A percentile compares a stretch with the other conserved stretches of the same genome.
Conservation (phyloP, 2,797 vertebrate genomes). For the Arctocebus calabarensis region DNA sequence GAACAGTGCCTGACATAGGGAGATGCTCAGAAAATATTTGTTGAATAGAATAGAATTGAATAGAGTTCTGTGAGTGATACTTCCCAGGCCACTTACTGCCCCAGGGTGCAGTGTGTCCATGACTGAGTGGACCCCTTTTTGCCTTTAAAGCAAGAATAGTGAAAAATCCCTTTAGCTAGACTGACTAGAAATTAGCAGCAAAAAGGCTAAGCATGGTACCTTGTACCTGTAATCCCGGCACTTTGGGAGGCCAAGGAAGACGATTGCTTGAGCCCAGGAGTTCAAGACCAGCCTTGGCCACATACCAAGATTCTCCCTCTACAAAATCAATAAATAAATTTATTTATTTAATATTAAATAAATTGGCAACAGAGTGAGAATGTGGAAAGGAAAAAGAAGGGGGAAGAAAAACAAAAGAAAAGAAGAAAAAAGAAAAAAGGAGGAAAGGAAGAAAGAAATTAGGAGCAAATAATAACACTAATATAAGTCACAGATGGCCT, state of each 20-base stretch:
- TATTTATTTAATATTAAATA: no score
- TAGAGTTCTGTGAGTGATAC: neutral
- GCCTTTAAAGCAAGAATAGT: neutral
- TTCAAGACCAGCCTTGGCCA: no score
- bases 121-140: neutral
- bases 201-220: no score
- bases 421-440: neutral
- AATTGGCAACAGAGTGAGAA: no score
- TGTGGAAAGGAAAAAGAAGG: no score
- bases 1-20: neutral
- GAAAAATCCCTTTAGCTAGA: neutral
- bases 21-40: neutral
- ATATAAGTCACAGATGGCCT: neutral
- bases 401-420: no score
- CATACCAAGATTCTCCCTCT: no score
- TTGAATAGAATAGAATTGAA: neutral
- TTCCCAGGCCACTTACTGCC: neutral
- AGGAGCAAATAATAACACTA: no score
- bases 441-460: neutral
- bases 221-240: no score
- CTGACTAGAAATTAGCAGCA: neutral
- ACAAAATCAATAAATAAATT: no score
- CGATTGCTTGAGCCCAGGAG: no score
- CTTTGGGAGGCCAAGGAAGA: no score
- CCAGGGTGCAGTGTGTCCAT: rapidly evolving